Evolutionary conservation across 2,888 invertebrate genomes (phyloP).

Genomic region (Boloria selene): DNA sequence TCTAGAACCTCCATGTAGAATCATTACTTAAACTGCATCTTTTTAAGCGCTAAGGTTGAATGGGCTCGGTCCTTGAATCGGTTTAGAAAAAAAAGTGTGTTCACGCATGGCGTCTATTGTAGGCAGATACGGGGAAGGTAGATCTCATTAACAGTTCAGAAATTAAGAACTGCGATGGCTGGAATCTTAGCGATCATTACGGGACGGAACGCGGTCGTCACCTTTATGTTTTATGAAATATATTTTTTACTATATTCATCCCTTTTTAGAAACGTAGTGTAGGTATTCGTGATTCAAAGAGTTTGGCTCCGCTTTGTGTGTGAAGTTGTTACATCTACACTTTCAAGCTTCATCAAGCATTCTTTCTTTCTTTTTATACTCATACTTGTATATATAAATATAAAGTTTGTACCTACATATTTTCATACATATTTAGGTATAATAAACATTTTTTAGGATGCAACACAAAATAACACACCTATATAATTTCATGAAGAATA

Average conservation of each 20-base stretch:
- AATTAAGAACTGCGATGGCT: conserved; percentile 76
- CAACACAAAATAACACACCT: no score
- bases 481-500: no score
- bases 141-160: conserved; percentile 77
- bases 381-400: conserved; percentile 25
- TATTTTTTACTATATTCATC: conserved; percentile 46
- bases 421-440: neutral
- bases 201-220: conserved; percentile 58
- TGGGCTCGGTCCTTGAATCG: conserved; percentile 65
- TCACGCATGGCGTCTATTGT: conserved; percentile 77
- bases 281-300: conserved; percentile 41
- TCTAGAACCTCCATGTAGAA: conserved; percentile 54
- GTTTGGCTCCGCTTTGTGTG: conserved; percentile 36
- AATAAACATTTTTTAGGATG: no score
- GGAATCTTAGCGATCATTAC: conserved; percentile 79
- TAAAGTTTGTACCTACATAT: neutral
- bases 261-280: conserved; percentile 46
- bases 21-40: conserved; percentile 79
- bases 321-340: conserved; percentile 35
- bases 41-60: conserved; percentile 74
- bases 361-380: conserved; percentile 34
- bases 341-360: conserved; percentile 37
- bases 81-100: conserved; percentile 61
- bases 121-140: conserved; percentile 71
- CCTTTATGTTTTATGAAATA: conserved; percentile 50